Conservation (phyloP, 2,888 invertebrate species). For the Oligia latruncula region DNA sequence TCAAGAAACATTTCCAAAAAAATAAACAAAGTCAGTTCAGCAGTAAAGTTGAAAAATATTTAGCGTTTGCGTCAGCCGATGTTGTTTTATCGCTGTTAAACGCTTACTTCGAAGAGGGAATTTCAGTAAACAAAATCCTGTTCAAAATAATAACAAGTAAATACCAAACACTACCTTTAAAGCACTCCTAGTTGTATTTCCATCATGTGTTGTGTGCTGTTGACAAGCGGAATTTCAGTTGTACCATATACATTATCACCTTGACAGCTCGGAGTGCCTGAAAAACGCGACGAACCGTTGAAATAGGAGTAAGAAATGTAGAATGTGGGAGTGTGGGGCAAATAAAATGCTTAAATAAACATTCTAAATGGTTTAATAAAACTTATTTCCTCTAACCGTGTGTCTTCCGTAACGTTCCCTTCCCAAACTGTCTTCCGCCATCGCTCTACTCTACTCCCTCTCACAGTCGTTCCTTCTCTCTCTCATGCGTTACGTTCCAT, state of each 20-base stretch:
- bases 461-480: no score
- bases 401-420: no score
- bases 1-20: neutral
- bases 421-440: no score
- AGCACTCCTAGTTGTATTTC: slow-evolving; percentile 41
- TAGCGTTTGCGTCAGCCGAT: neutral
- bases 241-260: slow-evolving; percentile 47
- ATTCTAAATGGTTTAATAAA: no score
- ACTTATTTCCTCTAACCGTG: no score
- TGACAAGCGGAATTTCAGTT: slow-evolving; percentile 53
- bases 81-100: neutral
- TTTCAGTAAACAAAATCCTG: neutral
- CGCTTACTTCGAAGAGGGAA: neutral
- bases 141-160: neutral
- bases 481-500: no score
- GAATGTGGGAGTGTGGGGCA: no score
- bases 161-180: neutral
- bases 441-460: no score
- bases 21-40: neutral
- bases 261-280: slow-evolving; percentile 31
- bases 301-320: slow-evolving; percentile 38
- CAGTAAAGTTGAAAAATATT: neutral
- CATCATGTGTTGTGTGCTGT: slow-evolving; percentile 33
- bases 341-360: no score
- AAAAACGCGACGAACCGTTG: slow-evolving; percentile 44